Evolutionary conservation across 1,140 invertebrate genomes (phyloP).

Genomic region (Ostrea edulis): DNA sequence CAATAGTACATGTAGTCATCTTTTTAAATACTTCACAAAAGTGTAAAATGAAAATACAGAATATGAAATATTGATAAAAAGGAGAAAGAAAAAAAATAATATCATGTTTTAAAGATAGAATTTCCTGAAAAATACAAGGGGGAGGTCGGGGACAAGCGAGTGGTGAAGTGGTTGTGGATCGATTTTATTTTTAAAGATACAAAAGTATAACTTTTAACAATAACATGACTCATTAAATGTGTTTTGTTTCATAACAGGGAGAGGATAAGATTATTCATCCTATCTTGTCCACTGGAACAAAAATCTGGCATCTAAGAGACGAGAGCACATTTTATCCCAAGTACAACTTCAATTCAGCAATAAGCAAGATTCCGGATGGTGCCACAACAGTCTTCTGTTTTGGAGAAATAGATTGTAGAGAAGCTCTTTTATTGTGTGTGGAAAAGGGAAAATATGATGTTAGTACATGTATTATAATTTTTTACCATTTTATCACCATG

Average conservation of each 20-base stretch:
- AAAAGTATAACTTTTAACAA: too few relatives aligned
- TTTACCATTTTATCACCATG: background rate
- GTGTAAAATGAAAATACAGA: too few relatives aligned
- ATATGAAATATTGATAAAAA: too few relatives aligned
- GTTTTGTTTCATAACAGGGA: constrained; percentile 1
- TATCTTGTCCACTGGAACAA: constrained; percentile 55
- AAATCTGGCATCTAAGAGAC: constrained; percentile 56
- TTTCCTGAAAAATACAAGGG: too few relatives aligned
- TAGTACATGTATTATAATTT: constrained; percentile 25
- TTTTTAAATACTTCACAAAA: too few relatives aligned
- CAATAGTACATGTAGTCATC: too few relatives aligned
- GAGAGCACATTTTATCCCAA: constrained; percentile 55
- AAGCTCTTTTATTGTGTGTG: constrained; percentile 53
- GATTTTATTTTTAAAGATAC: too few relatives aligned
- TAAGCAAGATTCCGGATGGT: constrained; percentile 41
- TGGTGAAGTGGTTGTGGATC: too few relatives aligned
- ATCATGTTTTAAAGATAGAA: too few relatives aligned
- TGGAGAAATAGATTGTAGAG: constrained; percentile 57
- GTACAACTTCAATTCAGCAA: constrained; percentile 51
- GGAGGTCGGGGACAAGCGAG: too few relatives aligned
- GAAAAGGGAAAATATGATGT: constrained; percentile 58
- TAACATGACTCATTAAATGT: too few relatives aligned
- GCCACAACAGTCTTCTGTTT: constrained; percentile 50
- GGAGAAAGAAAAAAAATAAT: too few relatives aligned
- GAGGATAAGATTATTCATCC: constrained; percentile 41